These are phyloP conservation scores for Dendrolimus punctatus DNA, from an alignment of 1,140 invertebrate species.

Conservation along the genomic window DNA sequence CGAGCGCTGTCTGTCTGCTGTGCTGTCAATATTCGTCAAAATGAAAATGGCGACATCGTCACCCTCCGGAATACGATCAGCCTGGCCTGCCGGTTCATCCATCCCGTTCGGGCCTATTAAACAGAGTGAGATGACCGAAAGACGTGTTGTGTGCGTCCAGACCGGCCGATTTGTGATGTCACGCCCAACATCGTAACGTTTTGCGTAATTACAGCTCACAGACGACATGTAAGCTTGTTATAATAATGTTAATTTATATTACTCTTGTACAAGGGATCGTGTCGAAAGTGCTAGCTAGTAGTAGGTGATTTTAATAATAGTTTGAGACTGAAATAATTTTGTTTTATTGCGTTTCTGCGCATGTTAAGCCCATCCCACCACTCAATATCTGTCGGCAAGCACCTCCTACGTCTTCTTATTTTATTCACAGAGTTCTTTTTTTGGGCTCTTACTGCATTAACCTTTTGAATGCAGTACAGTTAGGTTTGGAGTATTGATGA, in stretches of 20 bases:
- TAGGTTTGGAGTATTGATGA: constrained; percentile 65
- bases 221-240: constrained; percentile 60
- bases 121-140: constrained; percentile 36
- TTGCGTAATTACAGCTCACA: constrained; percentile 62
- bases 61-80: constrained; percentile 58
- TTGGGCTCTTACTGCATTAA: constrained; percentile 57
- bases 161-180: constrained; percentile 68
- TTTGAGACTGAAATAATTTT: constrained; percentile 34
- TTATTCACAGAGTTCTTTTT: constrained; percentile 49
- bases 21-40: constrained; percentile 72
- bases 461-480: constrained; percentile 48
- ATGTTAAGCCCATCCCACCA: constrained; percentile 67
- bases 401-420: constrained; percentile 70
- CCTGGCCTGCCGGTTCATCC: constrained; percentile 37
- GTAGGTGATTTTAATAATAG: constrained; percentile 43
- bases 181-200: constrained; percentile 69
- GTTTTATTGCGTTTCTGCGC: constrained; percentile 59
- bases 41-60: constrained; percentile 71
- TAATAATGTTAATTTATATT: constrained; percentile 62
- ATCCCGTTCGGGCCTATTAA: constrained; percentile 29
- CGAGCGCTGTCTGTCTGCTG: constrained; percentile 67
- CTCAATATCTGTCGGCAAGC: constrained; percentile 67
- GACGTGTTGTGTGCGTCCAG: constrained; percentile 59
- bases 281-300: constrained; percentile 45
- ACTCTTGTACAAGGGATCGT: constrained; percentile 49